Evolutionary conservation across 2,797 vertebrate species (phyloP).

Genomic region (Neosalanx taihuensis): DNA sequence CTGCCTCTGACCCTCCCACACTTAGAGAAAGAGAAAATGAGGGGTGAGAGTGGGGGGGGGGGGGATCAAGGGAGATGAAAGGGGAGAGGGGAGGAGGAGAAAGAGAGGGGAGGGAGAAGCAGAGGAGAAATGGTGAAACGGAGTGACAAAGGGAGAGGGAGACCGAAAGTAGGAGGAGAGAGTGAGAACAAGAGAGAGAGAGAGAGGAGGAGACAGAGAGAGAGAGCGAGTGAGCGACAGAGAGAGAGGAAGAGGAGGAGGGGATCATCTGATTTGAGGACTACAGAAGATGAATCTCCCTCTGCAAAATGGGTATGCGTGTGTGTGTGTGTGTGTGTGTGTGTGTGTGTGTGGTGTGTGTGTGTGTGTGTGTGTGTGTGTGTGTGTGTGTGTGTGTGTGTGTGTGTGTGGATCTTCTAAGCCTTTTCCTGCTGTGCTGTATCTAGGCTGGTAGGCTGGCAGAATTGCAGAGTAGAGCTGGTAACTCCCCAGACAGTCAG

Average conservation of each 20-base stretch:
- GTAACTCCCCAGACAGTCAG: too few species aligned
- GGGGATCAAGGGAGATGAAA: too few species aligned
- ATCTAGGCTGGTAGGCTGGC: too few species aligned
- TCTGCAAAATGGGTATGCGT: neutral
- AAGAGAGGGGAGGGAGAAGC: constrained; percentile 18
- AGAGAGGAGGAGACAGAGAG: constrained; percentile 14
- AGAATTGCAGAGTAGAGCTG: too few species aligned
- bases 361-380: neutral
- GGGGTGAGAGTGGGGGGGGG: neutral
- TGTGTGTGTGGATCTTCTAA: too few species aligned
- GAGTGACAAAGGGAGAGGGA: constrained; percentile 19
- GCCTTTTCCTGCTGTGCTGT: too few species aligned
- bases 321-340: neutral
- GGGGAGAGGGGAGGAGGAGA: constrained; percentile 34
- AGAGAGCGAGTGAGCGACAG: neutral
- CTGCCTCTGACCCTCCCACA: constrained; percentile 62
- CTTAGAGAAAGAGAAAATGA: constrained; percentile 18
- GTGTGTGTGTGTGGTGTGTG: neutral
- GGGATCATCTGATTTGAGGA: neutral
- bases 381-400: too few species aligned
- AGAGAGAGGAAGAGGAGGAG: neutral
- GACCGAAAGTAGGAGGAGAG: constrained; percentile 2
- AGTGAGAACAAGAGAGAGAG: constrained; percentile 22
- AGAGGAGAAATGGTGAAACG: neutral
- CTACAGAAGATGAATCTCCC: neutral